phyloP scores from a whole-genome alignment of 1,140 invertebrate species.

The Leptoteleia sp. region DNA sequence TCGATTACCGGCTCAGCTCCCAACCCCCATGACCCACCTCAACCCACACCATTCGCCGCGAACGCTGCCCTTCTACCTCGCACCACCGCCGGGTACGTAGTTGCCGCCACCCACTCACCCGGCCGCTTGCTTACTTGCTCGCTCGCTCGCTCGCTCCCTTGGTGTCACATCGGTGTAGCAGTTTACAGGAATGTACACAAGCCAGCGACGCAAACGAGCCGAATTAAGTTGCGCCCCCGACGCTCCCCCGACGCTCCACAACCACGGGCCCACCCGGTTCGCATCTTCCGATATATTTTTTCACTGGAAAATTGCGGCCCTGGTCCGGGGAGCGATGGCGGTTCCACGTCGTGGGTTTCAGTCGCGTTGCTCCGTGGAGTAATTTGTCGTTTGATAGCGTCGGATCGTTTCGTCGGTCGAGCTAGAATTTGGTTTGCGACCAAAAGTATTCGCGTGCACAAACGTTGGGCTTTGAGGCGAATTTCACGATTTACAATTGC shows the following conservation, averaged over 20 bases:
- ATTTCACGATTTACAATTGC: background rate
- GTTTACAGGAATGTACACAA: slow-evolving; percentile 73
- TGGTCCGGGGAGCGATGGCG: background rate
- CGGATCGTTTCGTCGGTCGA: background rate
- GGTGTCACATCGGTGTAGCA: slow-evolving; percentile 77
- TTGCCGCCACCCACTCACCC: slow-evolving; percentile 69
- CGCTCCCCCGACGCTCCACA: slow-evolving; percentile 8
- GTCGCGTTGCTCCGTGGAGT: background rate
- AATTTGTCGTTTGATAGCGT: background rate
- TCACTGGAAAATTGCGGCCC: background rate
- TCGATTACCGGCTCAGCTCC: slow-evolving; percentile 79
- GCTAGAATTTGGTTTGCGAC: background rate
- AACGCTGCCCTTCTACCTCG: slow-evolving; percentile 61
- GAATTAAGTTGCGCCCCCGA: slow-evolving; percentile 25
- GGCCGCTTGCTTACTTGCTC: slow-evolving; percentile 56
- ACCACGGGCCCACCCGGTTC: background rate
- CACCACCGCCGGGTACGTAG: slow-evolving; percentile 34
- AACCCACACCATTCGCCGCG: slow-evolving; percentile 61
- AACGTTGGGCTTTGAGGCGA: background rate
- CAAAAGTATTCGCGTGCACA: background rate
- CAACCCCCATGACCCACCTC: slow-evolving; percentile 75
- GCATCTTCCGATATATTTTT: background rate
- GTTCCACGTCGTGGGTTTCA: background rate
- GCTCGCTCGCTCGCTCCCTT: slow-evolving; percentile 66
- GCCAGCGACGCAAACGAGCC: slow-evolving; percentile 53